Evolutionary conservation across 2,888 invertebrate species (phyloP).

Genomic region (Pocota personata): DNA sequence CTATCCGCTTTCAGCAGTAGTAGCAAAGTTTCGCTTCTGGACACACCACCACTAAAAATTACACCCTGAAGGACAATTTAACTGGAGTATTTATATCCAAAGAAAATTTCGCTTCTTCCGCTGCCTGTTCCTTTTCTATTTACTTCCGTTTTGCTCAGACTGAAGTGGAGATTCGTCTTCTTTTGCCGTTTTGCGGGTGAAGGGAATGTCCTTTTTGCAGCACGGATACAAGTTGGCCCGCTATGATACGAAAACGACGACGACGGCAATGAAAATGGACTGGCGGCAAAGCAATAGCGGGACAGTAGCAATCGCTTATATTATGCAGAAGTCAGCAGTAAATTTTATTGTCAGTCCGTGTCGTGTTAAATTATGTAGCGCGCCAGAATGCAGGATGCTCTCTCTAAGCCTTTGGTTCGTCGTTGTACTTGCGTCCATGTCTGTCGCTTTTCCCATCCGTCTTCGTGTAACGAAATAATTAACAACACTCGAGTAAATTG

Average conservation of each 20-base stretch:
- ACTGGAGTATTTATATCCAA: constrained; percentile 79
- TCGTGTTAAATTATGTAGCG: constrained; percentile 81
- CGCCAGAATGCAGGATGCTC: constrained; percentile 54
- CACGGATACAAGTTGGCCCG: constrained; percentile 29
- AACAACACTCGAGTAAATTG: constrained; percentile 71
- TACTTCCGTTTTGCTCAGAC: constrained; percentile 37
- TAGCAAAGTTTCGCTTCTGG: constrained; percentile 25
- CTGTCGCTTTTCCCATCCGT: constrained; percentile 38
- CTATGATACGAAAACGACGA: constrained; percentile 21
- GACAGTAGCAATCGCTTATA: constrained; percentile 74
- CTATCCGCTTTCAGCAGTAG: not conserved
- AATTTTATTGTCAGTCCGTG: constrained; percentile 82
- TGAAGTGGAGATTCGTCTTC: constrained; percentile 11
- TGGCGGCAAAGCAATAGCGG: constrained; percentile 28
- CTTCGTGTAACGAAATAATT: constrained; percentile 72
- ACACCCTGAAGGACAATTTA: constrained; percentile 81
- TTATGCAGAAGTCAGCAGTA: constrained; percentile 81
- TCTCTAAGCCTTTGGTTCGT: constrained; percentile 3
- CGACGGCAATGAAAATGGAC: constrained; percentile 20
- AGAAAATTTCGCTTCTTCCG: constrained; percentile 57
- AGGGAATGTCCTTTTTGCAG: not conserved
- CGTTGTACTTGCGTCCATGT: constrained; percentile 26
- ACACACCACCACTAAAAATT: constrained; percentile 76
- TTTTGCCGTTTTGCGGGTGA: not conserved
- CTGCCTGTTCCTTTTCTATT: constrained; percentile 42